Conservation (phyloP, 2,888 invertebrate genomes). For the Lochmaea crataegi region DNA sequence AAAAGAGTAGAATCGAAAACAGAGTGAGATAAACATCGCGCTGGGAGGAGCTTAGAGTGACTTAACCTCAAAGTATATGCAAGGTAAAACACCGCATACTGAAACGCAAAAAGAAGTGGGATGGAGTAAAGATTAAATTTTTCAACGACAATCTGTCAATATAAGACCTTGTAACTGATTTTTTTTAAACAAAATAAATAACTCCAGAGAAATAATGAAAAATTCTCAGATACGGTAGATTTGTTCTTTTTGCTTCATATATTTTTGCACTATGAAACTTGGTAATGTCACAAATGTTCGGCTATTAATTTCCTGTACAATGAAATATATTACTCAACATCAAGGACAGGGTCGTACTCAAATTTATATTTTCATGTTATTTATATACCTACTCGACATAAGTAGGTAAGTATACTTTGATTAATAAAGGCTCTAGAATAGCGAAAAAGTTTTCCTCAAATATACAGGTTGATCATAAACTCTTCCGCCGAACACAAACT, state of each 20-base stretch:
- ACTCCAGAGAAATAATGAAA: constrained; percentile 2
- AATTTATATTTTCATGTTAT: not conserved
- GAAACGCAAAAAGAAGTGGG: too few species aligned
- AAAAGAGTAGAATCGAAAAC: too few species aligned
- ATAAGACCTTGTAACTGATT: not conserved
- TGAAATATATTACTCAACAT: constrained; percentile 16
- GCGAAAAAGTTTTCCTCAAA: too few species aligned
- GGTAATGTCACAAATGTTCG: constrained; percentile 22
- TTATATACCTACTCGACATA: too few species aligned
- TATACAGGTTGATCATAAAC: too few species aligned
- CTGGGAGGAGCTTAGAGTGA: too few species aligned
- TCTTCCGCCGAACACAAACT: too few species aligned
- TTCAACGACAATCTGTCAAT: not conserved
- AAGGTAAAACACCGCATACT: too few species aligned
- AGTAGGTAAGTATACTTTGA: too few species aligned
- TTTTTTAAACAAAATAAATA: not conserved
- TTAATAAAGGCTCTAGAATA: too few species aligned
- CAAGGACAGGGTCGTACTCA: not conserved
- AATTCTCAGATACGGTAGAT: constrained; percentile 19
- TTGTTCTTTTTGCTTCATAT: constrained; percentile 18
- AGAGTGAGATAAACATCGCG: too few species aligned
- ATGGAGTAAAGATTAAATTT: not conserved
- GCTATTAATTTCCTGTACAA: constrained; percentile 25
- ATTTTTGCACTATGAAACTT: constrained; percentile 27
- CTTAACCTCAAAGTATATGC: too few species aligned